A percentile compares a stretch with the other conserved stretches of the same genome.
These are phyloP conservation scores for Lagopus muta DNA, from an alignment of 2,113 vertebrate species.

Conservation along the genomic window DNA sequence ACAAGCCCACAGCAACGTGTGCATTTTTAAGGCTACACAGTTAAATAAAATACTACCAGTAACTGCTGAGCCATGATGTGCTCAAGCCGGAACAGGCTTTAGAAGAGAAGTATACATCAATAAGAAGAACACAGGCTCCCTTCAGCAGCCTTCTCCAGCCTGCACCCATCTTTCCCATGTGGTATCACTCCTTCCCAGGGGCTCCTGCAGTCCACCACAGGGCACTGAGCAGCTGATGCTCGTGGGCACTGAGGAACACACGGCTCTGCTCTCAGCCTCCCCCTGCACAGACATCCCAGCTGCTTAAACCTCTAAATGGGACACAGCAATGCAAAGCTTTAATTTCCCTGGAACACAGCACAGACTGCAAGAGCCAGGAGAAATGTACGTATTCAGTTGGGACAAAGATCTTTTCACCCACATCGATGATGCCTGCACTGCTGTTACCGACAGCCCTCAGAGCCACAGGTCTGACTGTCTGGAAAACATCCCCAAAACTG, in stretches of 20 bases:
- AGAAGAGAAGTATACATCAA: neutral
- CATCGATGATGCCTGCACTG: neutral
- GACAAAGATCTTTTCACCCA: neutral
- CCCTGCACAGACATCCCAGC: neutral
- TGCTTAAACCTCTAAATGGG: neutral
- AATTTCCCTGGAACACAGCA: neutral
- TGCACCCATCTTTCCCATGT: neutral
- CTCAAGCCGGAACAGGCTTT: neutral
- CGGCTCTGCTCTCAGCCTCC: neutral
- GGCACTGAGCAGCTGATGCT: neutral
- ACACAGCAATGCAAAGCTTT: neutral
- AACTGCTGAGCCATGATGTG: neutral
- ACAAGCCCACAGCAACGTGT: fast-evolving
- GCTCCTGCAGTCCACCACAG: neutral
- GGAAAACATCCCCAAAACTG: neutral
- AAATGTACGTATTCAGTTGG: fast-evolving
- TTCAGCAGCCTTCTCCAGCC: neutral
- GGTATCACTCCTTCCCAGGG: neutral
- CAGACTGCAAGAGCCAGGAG: fast-evolving
- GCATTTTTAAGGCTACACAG: neutral
- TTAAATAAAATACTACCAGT: neutral
- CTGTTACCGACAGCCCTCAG: neutral
- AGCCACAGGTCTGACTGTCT: neutral
- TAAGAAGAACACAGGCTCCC: neutral
- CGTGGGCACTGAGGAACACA: neutral